Conservation (phyloP, 2,113 vertebrate genomes). For the Piprites chloris region DNA sequence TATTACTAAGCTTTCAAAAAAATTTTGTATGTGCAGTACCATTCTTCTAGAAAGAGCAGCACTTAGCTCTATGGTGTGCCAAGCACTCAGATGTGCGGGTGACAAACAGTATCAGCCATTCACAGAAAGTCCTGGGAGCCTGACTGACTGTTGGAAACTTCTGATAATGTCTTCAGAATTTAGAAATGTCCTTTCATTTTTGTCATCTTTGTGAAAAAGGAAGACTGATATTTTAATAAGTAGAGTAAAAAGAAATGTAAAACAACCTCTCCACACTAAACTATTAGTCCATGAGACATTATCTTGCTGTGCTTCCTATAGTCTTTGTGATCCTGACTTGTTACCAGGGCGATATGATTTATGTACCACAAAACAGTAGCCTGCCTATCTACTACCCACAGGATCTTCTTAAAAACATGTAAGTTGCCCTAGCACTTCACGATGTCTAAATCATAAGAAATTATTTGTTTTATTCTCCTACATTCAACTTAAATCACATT, state of each 20-base stretch:
- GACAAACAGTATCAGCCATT: background rate
- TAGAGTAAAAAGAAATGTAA: background rate
- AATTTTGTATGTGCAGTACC: background rate
- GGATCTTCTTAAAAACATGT: background rate
- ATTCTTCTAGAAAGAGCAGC: background rate
- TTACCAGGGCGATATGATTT: background rate
- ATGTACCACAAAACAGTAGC: background rate
- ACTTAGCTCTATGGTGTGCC: background rate
- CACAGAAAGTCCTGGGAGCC: background rate
- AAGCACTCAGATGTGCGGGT: background rate
- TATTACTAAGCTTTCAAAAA: background rate
- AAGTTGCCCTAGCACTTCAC: background rate
- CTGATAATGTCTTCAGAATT: background rate
- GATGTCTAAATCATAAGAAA: constrained; percentile 1
- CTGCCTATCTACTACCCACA: background rate
- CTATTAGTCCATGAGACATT: background rate
- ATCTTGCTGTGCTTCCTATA: background rate
- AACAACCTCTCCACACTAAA: background rate
- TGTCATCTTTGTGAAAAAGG: constrained; percentile 1
- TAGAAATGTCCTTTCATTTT: background rate
- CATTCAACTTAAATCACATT: background rate
- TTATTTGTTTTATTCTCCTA: background rate
- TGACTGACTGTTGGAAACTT: background rate
- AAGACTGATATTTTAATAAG: constrained; percentile 40
- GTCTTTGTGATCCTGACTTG: background rate